Base-by-base conservation (phyloP, 2,888 invertebrate genomes). In the Heliconius sara region DNA sequence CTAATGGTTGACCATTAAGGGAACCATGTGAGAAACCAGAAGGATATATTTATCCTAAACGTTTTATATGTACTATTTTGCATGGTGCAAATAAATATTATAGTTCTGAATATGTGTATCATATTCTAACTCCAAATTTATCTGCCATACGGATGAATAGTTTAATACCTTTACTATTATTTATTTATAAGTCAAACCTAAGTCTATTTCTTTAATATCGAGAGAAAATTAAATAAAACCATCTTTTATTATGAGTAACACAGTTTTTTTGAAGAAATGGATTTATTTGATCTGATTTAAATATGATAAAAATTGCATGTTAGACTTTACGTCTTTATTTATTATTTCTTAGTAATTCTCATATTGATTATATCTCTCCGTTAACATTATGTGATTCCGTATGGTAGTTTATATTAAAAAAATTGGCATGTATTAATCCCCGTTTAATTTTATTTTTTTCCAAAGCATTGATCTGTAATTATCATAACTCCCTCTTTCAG, bases 11-110 rank as follows among this genome's bases (percentile, higher is more conserved):
- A 87, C 84, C 85, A 87, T 89, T 89, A 94, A 96, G 96, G 96
- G 96, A 96, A 97, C 97, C 97, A 97, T 97, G 97, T 97, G 97
- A 96, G 96, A 97, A 95, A 95, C 93, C 91, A 89, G 88, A 90
- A 88, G 93, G 95, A 93, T 94, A 83, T 84, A 82, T 83, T 86
- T 90, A 93, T 94, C 93, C 93, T 89, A 90, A 89, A 91, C 88
- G 94, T 95, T 96, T 96, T 96, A 95, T 96, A 96, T 96, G 96
- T 96, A 96, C 97, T 96, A 97, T 97, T 97, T 97, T 97, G 97
- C 97, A 97, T 97, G 97, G 96, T 96, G 97, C 97, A 95, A 95
- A 94, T 94, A 92, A 82, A 90, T 79, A 83, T 83, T 52, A 73
- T 74, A 79, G 68, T 75, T 74, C 74, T 60, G 67, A 75, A 79